phyloP scores from a whole-genome alignment of 2,888 invertebrate species.

The Lasioglossum figueresi region DNA sequence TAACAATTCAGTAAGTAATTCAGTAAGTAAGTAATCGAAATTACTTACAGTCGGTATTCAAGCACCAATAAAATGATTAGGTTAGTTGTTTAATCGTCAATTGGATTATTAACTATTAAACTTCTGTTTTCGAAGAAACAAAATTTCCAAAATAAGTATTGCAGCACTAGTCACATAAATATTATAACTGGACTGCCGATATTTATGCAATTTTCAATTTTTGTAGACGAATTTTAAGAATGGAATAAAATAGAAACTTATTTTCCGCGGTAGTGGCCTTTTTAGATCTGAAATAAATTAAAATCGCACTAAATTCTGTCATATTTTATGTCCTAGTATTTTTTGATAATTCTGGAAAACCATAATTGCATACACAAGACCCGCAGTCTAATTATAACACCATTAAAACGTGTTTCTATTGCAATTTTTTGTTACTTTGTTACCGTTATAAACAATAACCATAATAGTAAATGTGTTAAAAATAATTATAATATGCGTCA shows the following conservation, averaged over 20 bases:
- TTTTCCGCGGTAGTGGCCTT: no score
- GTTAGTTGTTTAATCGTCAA: no score
- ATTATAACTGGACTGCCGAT: not conserved
- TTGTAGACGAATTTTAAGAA: no score
- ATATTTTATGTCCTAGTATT: no score
- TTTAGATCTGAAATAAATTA: no score
- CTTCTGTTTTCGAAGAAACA: not conserved
- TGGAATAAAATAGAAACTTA: no score
- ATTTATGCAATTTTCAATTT: no score
- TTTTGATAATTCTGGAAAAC: no score
- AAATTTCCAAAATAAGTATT: not conserved
- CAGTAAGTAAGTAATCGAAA: not conserved
- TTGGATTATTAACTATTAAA: not conserved
- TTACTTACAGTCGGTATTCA: no score
- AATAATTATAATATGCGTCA: not conserved
- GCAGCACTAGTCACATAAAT: not conserved
- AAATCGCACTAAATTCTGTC: no score
- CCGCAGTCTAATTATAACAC: not conserved
- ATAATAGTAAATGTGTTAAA: not conserved
- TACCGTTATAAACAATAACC: not conserved
- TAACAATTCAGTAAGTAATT: not conserved
- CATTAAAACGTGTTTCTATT: not conserved
- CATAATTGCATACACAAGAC: no score
- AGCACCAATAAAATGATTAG: not conserved
- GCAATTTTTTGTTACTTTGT: not conserved